A percentile compares a stretch with the other conserved stretches of the same genome.
phyloP scores from a whole-genome alignment of 2,113 vertebrate species.

The Dolichallabes microphthalmus region DNA sequence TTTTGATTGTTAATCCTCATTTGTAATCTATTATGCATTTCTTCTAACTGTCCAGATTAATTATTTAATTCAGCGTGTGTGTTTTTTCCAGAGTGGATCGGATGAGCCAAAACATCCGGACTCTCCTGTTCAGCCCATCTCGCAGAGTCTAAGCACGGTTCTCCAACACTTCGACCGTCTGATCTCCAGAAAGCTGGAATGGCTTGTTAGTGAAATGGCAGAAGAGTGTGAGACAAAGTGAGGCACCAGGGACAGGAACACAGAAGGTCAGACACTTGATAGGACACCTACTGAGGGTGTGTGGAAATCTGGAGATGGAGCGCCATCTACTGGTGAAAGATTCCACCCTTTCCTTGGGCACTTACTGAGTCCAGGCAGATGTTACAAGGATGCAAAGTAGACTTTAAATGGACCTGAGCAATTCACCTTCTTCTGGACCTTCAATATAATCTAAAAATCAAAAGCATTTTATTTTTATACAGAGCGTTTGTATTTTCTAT shows the following conservation, averaged over 20 bases:
- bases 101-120: background rate
- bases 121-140: slow-evolving; percentile 15
- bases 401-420: background rate
- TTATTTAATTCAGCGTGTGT: background rate
- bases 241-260: background rate
- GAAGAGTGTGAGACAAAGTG: slow-evolving; percentile 52
- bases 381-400: background rate
- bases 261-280: slow-evolving; percentile 30
- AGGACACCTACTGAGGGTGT: background rate
- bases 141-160: slow-evolving; percentile 55
- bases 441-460: background rate
- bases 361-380: slow-evolving; percentile 5
- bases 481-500: background rate
- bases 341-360: background rate
- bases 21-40: background rate
- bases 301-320: background rate
- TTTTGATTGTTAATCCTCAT: background rate
- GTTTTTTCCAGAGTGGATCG: background rate
- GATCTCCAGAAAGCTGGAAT: slow-evolving; percentile 67
- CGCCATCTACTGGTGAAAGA: slow-evolving; percentile 41
- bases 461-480: slow-evolving; percentile 17
- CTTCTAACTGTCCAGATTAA: background rate
- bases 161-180: slow-evolving; percentile 60
- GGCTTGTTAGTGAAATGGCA: slow-evolving; percentile 59
- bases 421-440: background rate